These are phyloP conservation scores for Gasterosteus nipponicus DNA, from an alignment of 2,113 vertebrate species.

Conservation along the genomic window DNA sequence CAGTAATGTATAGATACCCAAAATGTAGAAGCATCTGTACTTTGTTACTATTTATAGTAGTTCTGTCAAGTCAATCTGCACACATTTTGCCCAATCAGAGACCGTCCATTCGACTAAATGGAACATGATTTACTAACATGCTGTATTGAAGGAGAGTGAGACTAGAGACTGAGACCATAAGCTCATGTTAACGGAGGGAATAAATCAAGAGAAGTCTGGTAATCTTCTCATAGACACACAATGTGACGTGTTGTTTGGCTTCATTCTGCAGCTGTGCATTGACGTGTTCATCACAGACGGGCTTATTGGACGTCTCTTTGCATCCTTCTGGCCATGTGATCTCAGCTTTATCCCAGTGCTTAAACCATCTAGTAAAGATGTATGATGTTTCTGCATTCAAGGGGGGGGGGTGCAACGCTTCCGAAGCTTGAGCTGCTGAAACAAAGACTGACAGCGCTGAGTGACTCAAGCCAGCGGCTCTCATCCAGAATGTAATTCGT, in stretches of 20 bases:
- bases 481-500: conserved; percentile 59
- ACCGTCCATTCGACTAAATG: too few species aligned
- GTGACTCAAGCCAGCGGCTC: conserved; percentile 19
- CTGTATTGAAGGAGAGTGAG: too few species aligned
- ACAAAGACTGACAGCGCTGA: conserved; percentile 26
- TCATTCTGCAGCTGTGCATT: not conserved
- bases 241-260: not conserved
- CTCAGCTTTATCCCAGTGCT: not conserved
- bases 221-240: too few species aligned
- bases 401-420: not conserved
- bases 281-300: not conserved
- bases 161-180: too few species aligned
- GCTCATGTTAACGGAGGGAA: too few species aligned
- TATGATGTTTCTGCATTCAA: not conserved
- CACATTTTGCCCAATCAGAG: too few species aligned
- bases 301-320: not conserved
- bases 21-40: too few species aligned
- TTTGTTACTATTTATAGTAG: too few species aligned
- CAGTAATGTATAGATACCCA: too few species aligned
- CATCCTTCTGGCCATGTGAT: not conserved
- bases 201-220: too few species aligned
- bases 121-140: too few species aligned
- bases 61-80: too few species aligned
- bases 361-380: not conserved
- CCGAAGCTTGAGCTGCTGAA: conserved; percentile 20